Evolutionary conservation across 2,797 vertebrate species (phyloP).

Genomic region (Rhincodon typus): DNA sequence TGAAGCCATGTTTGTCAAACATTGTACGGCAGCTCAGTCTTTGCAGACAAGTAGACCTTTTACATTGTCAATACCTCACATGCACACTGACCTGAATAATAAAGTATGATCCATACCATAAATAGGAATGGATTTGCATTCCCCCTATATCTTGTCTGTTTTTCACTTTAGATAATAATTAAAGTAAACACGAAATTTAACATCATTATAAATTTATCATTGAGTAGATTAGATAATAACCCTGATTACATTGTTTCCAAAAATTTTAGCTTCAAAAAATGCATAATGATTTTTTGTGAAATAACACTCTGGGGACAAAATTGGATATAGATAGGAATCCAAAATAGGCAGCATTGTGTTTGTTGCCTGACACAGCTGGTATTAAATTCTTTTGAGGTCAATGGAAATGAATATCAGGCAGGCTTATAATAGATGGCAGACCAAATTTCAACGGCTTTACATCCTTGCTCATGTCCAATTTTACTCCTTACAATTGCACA

Average conservation of each 20-base stretch:
- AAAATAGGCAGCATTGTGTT: background rate
- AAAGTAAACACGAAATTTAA: background rate
- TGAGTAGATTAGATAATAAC: background rate
- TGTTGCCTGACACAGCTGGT: background rate
- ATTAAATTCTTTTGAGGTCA: background rate
- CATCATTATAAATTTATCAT: background rate
- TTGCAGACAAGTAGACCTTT: background rate
- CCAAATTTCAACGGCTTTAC: background rate
- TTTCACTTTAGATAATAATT: background rate
- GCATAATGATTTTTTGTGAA: background rate
- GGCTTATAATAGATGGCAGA: background rate
- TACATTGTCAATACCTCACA: background rate
- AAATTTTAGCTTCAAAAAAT: background rate
- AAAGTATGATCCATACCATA: background rate
- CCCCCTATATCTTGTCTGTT: background rate
- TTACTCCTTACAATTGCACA: background rate
- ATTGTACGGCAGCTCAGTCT: background rate
- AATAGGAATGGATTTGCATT: background rate
- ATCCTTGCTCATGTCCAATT: background rate
- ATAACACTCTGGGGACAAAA: background rate
- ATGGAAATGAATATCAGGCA: background rate
- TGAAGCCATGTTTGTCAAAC: background rate
- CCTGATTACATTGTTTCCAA: background rate
- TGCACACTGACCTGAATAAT: background rate
- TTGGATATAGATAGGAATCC: background rate